Evolutionary conservation across 2,113 vertebrate genomes (phyloP), one percentile per base, ranked within the genome.

Genomic region (Anguilla japonica): DNA sequence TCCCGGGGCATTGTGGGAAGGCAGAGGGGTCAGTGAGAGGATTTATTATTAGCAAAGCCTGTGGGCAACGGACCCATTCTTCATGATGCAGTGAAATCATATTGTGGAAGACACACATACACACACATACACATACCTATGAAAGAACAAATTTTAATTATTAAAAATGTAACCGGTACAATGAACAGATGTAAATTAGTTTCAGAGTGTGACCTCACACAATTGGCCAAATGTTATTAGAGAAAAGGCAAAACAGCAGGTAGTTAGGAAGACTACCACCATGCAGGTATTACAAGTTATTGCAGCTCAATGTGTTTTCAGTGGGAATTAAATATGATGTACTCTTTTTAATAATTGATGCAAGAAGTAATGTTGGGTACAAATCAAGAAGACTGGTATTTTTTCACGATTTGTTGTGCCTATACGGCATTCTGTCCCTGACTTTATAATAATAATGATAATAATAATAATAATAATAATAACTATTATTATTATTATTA

Each of bases 171-270:
- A 26, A 67, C 15, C 15, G 13, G 18, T 60, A 60, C 14, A 60
- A 60, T 60, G 15, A 60, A 56, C 3, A 60, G 57, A 89, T 90
- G 87, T 85, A 83, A 29, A 22, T 40, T 46, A n/a, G 46, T 40
- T 39, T 89, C 93, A 88, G 82, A 29, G 90, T 91, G 80, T 83
- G 82, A 91, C 91, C 88, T 90, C 92, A 89, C 91, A 92, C 3
- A 60, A 3, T 60, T 15, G 57, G 57, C 18, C 57, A 60, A 60
- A 14, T 20, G 18, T 60, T 60, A 15, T 60, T 4, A 60, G 57
- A 60, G 1, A 20, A 18, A 46, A 46, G 43, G 43, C 43, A 46
- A 46, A 46, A 46, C 20, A 67, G 50, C 50, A 53, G 50, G 6
- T 67, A 26, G 60, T 67, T 18, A 16, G 14, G 56, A 60, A 60